phyloP scores from a whole-genome alignment of 2,888 invertebrate species.

The Athripsodes cinereus region DNA sequence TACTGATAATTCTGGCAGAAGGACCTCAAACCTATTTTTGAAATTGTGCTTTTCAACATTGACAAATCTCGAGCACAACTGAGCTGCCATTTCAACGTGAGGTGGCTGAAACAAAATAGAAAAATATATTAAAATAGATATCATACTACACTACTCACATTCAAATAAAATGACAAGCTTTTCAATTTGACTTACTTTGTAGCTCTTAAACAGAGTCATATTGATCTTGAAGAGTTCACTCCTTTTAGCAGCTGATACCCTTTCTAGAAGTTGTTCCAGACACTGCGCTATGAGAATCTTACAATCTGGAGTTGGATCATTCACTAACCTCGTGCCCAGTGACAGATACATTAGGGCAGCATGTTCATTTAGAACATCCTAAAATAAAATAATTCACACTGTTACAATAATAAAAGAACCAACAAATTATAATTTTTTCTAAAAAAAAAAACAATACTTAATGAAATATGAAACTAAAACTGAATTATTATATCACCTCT shows the following conservation, averaged over 20 bases:
- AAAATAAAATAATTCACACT: conserved; percentile 19
- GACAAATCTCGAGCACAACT: conserved; percentile 74
- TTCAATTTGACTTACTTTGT: conserved; percentile 8
- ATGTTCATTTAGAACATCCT: conserved; percentile 56
- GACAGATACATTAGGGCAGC: conserved; percentile 67
- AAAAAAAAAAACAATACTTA: not conserved
- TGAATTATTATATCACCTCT: conserved; percentile 50
- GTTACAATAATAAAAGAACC: not conserved
- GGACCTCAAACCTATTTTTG: conserved; percentile 52
- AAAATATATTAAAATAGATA: not conserved
- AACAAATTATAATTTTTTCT: not conserved
- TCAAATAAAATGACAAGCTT: too few relatives aligned
- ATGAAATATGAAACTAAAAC: not conserved
- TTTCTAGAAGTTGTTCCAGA: conserved; percentile 61
- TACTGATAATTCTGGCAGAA: conserved; percentile 56
- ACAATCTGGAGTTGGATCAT: conserved; percentile 74
- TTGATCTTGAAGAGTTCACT: conserved; percentile 67
- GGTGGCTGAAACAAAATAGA: conserved; percentile 41
- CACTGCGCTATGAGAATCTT: conserved; percentile 67
- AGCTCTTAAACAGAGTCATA: conserved; percentile 56
- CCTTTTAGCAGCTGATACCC: conserved; percentile 50
- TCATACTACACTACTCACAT: conserved; percentile 6
- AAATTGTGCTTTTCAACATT: conserved; percentile 68
- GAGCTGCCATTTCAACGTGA: conserved; percentile 70
- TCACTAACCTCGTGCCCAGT: conserved; percentile 70